Evolutionary conservation across 2,888 invertebrate genomes (phyloP), one percentile per base, ranked within the genome.

Genomic region (Oithona nana): DNA sequence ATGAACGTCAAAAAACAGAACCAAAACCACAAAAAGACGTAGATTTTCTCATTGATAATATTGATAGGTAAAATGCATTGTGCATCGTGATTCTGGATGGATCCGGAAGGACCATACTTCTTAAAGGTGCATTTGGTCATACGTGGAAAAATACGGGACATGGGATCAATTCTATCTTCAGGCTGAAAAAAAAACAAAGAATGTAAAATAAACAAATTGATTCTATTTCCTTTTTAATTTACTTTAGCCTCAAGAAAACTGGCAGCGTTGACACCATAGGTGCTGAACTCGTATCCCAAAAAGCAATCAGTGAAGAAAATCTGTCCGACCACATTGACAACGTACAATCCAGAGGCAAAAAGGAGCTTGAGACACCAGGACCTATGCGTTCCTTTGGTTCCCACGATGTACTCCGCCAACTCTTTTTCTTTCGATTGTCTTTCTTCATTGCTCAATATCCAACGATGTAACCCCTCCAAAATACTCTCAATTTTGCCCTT

Each of bases 11-110:
- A 30, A 29, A 61, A 16, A 1, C 51, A 28, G 26, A 61, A 61
- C 61, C 61, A 61, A 54, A 61, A 61, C 61, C 61, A 61, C n/a
- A 61, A 54, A 28, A 61, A 61, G n/a, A 61, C 61, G 22, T 61
- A 61, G 22, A 61, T 61, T 22, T 61, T 61, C 30, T 61, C 61
- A 26, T 61, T 61, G 29, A 61, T 61, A 2, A 61, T 61, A 31
- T 61, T 61, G 51, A 61, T 61, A 28, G 61, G 61, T 29, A 61
- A 28, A 22, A 61, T n/a, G 28, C 61, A 61, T 30, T 59, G 54
- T 26, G 59, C 59, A 50, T 59, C 59, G 50, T 59, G 59, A 2
- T 59, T 59, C 50, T 59, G 59, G n/a, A 59, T 22, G 2, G 59
- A 28, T 24, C 59, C 59, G 13, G 59, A 59, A 2, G 59, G 59